Evolutionary conservation across 2,113 vertebrate species (phyloP), one percentile per base, ranked within the genome.

Genomic region (Cryptomyrus ogoouensis): DNA sequence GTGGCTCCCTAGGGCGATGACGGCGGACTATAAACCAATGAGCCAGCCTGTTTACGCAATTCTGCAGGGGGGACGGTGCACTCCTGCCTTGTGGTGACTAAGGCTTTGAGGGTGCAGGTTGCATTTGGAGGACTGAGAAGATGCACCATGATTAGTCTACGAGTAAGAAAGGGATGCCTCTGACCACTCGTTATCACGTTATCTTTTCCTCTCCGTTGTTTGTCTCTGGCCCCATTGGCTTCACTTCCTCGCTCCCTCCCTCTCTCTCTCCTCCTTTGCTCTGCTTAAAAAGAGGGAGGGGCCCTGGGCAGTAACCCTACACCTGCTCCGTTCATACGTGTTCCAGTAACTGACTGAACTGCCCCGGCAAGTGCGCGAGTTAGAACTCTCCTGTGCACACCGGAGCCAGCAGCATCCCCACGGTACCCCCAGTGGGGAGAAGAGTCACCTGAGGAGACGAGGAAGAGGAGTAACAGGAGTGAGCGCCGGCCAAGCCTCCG

Each of bases 331-430:
- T 93, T 95, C 95, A 97, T 95, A 92, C 96, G 94, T 94, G 91
- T 96, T 95, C 93, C 94, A 94, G 92, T 95, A 95, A 96, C 97
- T 96, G 94, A 96, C 96, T 96, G 93, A 97, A 96, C 97, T 97
- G 97, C 97, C 96, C 96, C 91, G 92, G 92, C 95, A 92, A 96
- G 96, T 95, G 92, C 85, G 0, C 24, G 52, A 83, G 88, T 83
- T 90, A 91, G 39, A 91, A 91, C 94, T 15, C 85, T 87, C n/a
- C 50, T 1, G 92, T 92, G 92, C 94, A 92, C 94, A 92, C 93
- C 17, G 93, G 91, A 53, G 89, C 80, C 58, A 24, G 49, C 46
- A 47, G 56, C 88, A 27, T 83, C 49, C 21, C 89, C 85, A 52
- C 70, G 17, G 50, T 0, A 31, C 19, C 44, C 19, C 62, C 62